These are phyloP conservation scores for Fregata magnificens DNA, from an alignment of 2,113 vertebrate genomes.

Conservation along the genomic window DNA sequence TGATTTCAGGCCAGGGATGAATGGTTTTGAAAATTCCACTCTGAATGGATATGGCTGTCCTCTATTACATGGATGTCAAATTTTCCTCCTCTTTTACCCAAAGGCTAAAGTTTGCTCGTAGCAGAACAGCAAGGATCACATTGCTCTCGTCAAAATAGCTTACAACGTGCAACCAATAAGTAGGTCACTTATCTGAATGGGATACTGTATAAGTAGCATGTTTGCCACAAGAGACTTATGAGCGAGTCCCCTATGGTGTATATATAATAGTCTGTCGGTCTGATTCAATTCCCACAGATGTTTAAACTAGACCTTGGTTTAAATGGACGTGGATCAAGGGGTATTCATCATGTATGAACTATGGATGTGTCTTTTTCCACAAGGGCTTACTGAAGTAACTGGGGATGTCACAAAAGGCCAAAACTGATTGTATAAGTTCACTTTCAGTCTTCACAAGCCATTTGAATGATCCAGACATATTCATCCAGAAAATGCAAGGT, in stretches of 20 bases:
- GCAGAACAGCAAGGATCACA: conserved; percentile 43
- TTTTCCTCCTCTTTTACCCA: background rate
- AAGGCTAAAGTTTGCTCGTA: conserved; percentile 41
- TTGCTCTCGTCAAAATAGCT: conserved; percentile 1
- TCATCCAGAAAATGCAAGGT: conserved; percentile 21
- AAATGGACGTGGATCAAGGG: conserved; percentile 25
- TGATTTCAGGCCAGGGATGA: background rate
- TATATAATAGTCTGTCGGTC: background rate
- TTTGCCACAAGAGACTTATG: conserved; percentile 27
- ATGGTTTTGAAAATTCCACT: conserved; percentile 24
- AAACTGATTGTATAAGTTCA: conserved; percentile 17
- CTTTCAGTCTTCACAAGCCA: conserved; percentile 15
- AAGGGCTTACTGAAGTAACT: background rate
- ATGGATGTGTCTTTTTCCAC: conserved; percentile 1
- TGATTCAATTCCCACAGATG: conserved; percentile 8
- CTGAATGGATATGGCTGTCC: background rate
- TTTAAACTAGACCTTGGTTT: conserved; percentile 31
- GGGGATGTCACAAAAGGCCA: conserved; percentile 14
- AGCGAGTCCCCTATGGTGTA: background rate
- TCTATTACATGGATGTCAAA: conserved; percentile 25
- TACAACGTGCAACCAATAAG: conserved; percentile 34
- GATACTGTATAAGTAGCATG: conserved; percentile 8
- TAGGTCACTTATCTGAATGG: conserved; percentile 51
- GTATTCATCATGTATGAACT: background rate
- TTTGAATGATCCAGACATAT: conserved; percentile 9